Conservation (phyloP, 2,113 vertebrate genomes). For the Tricholaema leucomelas region DNA sequence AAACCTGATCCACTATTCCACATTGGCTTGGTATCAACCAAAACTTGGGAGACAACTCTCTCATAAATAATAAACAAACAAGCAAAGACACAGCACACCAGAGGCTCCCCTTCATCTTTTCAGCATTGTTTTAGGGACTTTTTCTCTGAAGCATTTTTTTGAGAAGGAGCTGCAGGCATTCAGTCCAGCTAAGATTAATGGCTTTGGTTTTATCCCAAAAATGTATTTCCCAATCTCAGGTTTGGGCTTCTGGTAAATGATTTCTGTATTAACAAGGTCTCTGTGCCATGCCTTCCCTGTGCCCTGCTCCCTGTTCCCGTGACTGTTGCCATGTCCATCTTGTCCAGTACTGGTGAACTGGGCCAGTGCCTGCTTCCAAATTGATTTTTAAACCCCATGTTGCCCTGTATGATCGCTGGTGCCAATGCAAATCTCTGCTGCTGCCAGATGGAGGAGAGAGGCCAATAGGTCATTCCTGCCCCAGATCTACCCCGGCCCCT, state of each 20-base stretch:
- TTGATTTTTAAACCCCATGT: not conserved
- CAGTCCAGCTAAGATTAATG: not conserved
- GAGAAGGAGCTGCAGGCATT: not conserved
- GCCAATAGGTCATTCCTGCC: not conserved
- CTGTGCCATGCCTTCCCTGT: not conserved
- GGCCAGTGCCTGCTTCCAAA: not conserved
- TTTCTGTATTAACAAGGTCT: not conserved
- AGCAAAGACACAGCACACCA: not conserved
- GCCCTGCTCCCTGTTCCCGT: not conserved
- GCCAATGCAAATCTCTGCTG: slow-evolving; percentile 16
- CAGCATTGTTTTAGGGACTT: not conserved
- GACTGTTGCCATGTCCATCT: not conserved
- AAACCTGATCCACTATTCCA: not conserved
- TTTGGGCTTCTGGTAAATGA: not conserved
- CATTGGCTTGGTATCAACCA: not conserved
- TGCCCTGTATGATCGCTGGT: not conserved
- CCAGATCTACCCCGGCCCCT: not conserved
- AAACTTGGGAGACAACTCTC: not conserved
- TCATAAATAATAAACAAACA: not conserved
- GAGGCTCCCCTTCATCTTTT: not conserved
- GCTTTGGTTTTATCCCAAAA: not conserved
- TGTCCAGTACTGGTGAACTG: not conserved
- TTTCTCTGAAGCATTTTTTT: not conserved
- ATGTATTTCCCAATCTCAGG: not conserved
- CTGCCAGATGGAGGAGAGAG: not conserved